Evolutionary conservation across 2,888 invertebrate genomes (phyloP).

Genomic region (Aphidoletes aphidimyza): DNA sequence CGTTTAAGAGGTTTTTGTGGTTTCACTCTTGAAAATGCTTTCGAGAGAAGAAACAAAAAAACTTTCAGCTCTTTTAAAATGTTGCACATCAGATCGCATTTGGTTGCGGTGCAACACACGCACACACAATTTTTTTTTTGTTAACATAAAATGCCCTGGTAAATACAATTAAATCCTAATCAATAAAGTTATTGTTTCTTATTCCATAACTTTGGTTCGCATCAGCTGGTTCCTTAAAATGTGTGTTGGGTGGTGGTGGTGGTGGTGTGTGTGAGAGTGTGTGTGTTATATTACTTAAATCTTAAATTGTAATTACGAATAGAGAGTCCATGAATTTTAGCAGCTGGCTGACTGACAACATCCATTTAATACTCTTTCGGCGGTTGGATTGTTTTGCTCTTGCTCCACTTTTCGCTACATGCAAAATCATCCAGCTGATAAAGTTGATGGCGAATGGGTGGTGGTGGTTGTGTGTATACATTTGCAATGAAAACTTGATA

Average conservation of each 20-base stretch:
- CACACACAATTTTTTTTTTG: too few species aligned
- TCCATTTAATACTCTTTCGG: too few species aligned
- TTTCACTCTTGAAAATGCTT: too few species aligned
- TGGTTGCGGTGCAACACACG: constrained; percentile 32
- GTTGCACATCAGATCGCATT: constrained; percentile 15
- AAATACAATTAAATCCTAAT: constrained; percentile 42
- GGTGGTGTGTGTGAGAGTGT: background rate
- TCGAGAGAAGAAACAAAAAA: too few species aligned
- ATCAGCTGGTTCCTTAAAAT: background rate
- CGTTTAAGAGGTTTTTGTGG: constrained; percentile 1
- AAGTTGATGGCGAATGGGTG: too few species aligned
- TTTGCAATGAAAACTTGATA: constrained; percentile 26
- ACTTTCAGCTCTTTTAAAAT: background rate
- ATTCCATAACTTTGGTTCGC: constrained; percentile 44
- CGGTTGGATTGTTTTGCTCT: too few species aligned
- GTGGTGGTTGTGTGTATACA: too few species aligned
- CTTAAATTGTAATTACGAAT: constrained; percentile 26
- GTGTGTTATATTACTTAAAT: constrained; percentile 10
- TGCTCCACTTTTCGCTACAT: background rate
- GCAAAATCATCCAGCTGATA: background rate
- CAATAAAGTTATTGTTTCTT: constrained; percentile 35
- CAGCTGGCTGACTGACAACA: constrained; percentile 23
- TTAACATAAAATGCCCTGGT: background rate
- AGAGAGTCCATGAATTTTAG: constrained; percentile 3
- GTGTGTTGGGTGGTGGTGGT: too few species aligned